Evolutionary conservation across 1,140 invertebrate genomes (phyloP).

Genomic region (Megalopta genalis): DNA sequence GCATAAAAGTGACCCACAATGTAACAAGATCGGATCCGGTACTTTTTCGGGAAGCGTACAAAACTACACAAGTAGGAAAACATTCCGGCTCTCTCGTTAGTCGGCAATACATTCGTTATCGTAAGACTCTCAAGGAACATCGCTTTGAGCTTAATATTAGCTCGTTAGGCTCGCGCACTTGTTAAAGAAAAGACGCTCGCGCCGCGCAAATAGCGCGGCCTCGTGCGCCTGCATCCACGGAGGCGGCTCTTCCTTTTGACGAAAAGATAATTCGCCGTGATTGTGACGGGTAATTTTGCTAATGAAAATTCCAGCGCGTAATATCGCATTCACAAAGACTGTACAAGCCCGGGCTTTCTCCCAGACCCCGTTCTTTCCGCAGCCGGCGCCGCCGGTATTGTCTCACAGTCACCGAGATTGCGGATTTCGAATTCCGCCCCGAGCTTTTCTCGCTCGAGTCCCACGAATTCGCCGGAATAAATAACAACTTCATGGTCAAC

Average conservation of each 20-base stretch:
- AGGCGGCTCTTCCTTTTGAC: not conserved
- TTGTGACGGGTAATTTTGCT: constrained; percentile 8
- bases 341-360: not conserved
- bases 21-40: too few relatives aligned
- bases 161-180: not conserved
- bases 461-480: not conserved
- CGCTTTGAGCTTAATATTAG: not conserved
- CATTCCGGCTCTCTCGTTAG: not conserved
- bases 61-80: not conserved
- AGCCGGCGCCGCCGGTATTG: not conserved
- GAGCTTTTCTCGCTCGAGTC: not conserved
- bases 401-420: not conserved
- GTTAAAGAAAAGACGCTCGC: not conserved
- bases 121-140: not conserved
- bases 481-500: not conserved
- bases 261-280: constrained; percentile 17
- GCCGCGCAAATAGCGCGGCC: not conserved
- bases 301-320: constrained; percentile 17
- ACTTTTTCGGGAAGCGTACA: too few relatives aligned
- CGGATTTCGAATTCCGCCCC: not conserved
- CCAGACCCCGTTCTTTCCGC: not conserved
- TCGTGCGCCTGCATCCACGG: not conserved
- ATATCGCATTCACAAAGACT: constrained; percentile 12
- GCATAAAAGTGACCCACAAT: too few relatives aligned
- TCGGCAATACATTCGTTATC: not conserved